Conservation (phyloP, 2,113 vertebrate species). For the mouse (Mus musculus) region DNA sequence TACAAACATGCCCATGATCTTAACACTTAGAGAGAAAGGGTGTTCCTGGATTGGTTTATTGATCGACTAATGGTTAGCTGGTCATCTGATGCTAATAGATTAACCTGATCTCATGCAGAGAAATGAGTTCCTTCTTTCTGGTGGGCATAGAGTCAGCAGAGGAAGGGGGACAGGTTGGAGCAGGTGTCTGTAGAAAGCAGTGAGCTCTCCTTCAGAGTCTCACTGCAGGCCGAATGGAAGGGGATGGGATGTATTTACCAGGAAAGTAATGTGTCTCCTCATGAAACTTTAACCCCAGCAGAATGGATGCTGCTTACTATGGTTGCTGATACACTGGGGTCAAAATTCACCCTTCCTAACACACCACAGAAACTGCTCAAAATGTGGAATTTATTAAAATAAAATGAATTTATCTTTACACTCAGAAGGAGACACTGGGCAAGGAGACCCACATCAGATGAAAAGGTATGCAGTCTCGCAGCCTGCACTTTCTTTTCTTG, state of each 20-base stretch:
- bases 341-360: neutral
- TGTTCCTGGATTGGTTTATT: neutral
- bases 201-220: neutral
- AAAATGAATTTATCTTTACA: neutral
- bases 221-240: neutral
- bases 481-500: neutral
- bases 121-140: neutral
- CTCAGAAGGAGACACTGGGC: neutral
- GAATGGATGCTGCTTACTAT: neutral
- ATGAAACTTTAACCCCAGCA: fast-evolving
- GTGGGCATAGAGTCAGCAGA: neutral
- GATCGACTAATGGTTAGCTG: neutral
- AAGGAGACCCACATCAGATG: fast-evolving
- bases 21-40: neutral
- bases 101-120: neutral
- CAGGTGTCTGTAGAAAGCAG: neutral
- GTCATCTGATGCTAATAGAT: neutral
- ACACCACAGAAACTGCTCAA: neutral
- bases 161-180: neutral
- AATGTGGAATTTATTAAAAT: neutral
- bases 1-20: neutral
- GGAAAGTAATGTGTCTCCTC: neutral
- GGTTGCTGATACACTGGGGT: neutral
- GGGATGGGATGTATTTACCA: neutral
- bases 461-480: fast-evolving